These are phyloP conservation scores for Panthera tigris DNA, from an alignment of 2,113 vertebrate species.

Conservation along the genomic window DNA sequence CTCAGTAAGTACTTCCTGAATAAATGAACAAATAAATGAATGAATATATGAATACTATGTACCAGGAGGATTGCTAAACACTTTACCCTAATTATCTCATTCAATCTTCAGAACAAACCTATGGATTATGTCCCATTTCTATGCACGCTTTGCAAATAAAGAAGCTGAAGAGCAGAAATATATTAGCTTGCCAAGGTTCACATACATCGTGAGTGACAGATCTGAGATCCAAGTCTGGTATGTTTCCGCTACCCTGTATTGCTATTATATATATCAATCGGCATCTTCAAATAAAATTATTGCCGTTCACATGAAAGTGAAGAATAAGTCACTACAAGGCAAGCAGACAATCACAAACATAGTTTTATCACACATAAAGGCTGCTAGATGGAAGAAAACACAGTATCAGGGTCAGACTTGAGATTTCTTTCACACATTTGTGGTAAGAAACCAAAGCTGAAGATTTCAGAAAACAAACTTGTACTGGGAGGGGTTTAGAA, in stretches of 20 bases:
- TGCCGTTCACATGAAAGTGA: background rate
- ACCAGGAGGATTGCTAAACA: background rate
- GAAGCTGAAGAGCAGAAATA: background rate
- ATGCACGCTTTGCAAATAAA: background rate
- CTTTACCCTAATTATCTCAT: background rate
- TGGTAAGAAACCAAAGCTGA: slow-evolving; percentile 6
- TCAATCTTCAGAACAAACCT: background rate
- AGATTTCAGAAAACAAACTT: slow-evolving; percentile 13
- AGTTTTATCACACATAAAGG: background rate
- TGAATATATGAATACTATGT: background rate
- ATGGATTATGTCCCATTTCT: background rate
- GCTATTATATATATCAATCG: background rate
- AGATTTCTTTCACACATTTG: background rate
- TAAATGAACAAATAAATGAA: background rate
- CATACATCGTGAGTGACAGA: background rate
- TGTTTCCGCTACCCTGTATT: background rate
- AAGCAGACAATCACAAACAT: background rate
- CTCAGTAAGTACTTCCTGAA: background rate
- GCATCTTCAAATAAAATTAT: background rate
- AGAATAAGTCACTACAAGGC: background rate
- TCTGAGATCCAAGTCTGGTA: background rate
- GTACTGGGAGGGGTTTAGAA: background rate
- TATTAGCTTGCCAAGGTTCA: background rate
- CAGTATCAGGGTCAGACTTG: background rate
- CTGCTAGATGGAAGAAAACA: background rate